These are phyloP conservation scores for Karalla daura DNA, from an alignment of 2,797 vertebrate genomes.

Conservation along the genomic window DNA sequence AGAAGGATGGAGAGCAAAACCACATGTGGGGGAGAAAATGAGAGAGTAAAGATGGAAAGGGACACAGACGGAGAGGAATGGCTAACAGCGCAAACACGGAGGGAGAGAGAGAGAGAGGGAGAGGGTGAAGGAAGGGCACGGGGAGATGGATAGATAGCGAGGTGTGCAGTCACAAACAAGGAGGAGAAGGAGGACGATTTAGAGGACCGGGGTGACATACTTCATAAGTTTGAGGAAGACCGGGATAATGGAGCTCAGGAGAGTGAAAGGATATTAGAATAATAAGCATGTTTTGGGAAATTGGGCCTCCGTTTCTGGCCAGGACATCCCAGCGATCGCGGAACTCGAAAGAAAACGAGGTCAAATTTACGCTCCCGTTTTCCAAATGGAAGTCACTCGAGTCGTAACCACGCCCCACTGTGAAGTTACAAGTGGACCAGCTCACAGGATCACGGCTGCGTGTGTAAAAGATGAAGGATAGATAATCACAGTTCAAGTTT, in stretches of 20 bases:
- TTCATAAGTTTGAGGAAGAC: not conserved
- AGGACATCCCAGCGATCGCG: too few relatives aligned
- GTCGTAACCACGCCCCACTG: too few relatives aligned
- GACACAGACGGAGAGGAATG: constrained; percentile 45
- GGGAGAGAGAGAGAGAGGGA: constrained; percentile 2
- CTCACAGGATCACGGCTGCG: too few relatives aligned
- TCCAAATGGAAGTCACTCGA: too few relatives aligned
- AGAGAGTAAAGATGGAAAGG: constrained; percentile 49
- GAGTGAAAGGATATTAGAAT: not conserved
- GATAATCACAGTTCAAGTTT: too few relatives aligned
- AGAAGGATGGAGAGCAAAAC: constrained; percentile 75
- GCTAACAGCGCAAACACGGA: constrained; percentile 21
- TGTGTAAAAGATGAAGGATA: too few relatives aligned
- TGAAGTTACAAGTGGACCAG: too few relatives aligned
- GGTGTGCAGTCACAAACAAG: constrained; percentile 9
- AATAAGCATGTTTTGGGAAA: not conserved
- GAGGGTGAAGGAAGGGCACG: constrained; percentile 46
- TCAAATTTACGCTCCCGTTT: too few relatives aligned
- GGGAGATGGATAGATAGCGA: constrained; percentile 48
- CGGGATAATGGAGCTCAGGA: not conserved
- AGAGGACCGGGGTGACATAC: not conserved
- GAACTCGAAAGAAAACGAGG: too few relatives aligned
- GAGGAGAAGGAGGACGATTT: constrained; percentile 13
- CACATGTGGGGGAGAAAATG: constrained; percentile 71
- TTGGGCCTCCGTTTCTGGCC: not conserved